Percentiles rank a stretch among this genome's conserved stretches.
These are phyloP conservation scores for Chaenogobius annularis DNA, from an alignment of 2,113 vertebrate species.

Conservation along the genomic window DNA sequence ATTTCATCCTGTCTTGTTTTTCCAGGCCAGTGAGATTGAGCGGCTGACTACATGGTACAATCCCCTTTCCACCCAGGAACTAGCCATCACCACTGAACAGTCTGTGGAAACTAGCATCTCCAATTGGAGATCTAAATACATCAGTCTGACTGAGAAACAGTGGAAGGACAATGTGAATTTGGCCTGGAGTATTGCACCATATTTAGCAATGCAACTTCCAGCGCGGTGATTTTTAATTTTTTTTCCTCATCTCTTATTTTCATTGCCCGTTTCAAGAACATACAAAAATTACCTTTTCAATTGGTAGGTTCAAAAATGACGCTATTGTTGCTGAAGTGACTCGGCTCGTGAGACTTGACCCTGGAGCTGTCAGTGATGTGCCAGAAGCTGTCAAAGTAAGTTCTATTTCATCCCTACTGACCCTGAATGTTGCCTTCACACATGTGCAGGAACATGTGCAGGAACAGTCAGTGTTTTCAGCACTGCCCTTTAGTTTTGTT, in stretches of 20 bases:
- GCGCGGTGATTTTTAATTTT: conserved; percentile 43
- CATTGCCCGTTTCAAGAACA: background rate
- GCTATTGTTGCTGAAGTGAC: conserved; percentile 96
- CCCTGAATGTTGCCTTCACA: too few relatives aligned
- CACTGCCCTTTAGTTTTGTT: too few relatives aligned
- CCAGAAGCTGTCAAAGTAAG: conserved; percentile 96
- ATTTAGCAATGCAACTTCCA: conserved; percentile 93
- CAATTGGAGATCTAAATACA: conserved; percentile 97
- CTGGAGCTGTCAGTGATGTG: conserved; percentile 91
- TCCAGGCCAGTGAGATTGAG: conserved; percentile 94
- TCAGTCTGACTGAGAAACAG: conserved; percentile 94
- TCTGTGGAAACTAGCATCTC: conserved; percentile 93
- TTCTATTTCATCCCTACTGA: background rate
- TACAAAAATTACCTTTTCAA: background rate
- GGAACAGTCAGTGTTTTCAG: too few relatives aligned
- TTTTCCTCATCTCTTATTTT: background rate
- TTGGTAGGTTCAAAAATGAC: conserved; percentile 93
- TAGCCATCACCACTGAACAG: conserved; percentile 87
- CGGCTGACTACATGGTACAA: conserved; percentile 97
- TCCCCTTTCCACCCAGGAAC: conserved; percentile 92
- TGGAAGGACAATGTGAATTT: conserved; percentile 99
- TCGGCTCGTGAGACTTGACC: conserved; percentile 92
- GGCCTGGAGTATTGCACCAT: conserved; percentile 94
- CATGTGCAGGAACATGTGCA: too few relatives aligned
- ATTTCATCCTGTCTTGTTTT: background rate